Base-by-base conservation (phyloP, 2,797 vertebrate genomes). In the Malacoraja senta region DNA sequence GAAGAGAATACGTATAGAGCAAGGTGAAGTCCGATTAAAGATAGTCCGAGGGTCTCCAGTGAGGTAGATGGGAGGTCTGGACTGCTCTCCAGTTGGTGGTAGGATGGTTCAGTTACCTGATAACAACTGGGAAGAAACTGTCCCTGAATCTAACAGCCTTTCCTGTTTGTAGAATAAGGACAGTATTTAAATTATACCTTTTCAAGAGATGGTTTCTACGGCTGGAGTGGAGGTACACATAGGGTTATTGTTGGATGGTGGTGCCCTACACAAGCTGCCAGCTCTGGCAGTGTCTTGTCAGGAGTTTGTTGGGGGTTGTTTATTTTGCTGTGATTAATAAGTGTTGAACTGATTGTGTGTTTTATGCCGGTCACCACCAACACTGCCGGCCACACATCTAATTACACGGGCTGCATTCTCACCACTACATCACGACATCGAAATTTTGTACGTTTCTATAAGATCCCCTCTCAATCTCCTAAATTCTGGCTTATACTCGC, bases 291-390 rank as follows among this genome's bases (percentile, higher is more conserved):
- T 10, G 58, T 1, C 26, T n/a, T 84, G 81, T 61, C 81, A 84
- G 12, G 13, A 84, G 17, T 84, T 0, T 17, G 26, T 58, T 61
- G 44, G 3, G 3, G 38, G 68, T 91, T 91, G 71, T 91, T 91
- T 91, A 91, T 91, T 91, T 68, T 71, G 32, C 32, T 68, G 63
- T 91, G 44, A 91, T 38, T 91, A 91, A 91, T 72, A 24, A 68
- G 77, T 84, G 81, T 19, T 68, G 38, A 35, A 32, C 71, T 38
- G 35, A 35, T 12, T 91, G n/a, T 35, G 8, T 90, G 63, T 90
- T 72, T 72, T 71, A 35, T 65, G 24, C 21, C 9, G 38, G 88
- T 24, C 88, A 91, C 61, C 15, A 63, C 84, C 84, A 71, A 21
- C 17, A 72, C 8, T 1, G 19, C 35, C 21, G 88, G 26, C 71